A percentile compares a stretch with the other conserved stretches of the same genome.
Evolutionary conservation across 2,888 invertebrate genomes (phyloP).

Genomic region (Papilio demoleus): DNA sequence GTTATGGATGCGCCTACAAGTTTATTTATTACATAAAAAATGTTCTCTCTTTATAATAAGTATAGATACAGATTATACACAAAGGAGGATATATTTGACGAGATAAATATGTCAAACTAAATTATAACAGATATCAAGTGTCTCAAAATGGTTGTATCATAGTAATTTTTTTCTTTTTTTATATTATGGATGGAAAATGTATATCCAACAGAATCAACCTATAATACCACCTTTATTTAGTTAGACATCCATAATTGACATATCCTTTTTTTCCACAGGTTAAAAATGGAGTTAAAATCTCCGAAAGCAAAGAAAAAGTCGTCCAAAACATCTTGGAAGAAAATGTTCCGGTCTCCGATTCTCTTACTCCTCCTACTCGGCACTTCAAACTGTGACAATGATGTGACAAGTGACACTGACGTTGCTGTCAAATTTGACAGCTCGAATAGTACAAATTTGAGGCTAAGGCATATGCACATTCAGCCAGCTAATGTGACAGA

Average conservation of each 20-base stretch:
- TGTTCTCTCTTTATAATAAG: too few species aligned
- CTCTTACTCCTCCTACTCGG: slow-evolving; percentile 61
- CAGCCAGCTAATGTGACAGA: slow-evolving; percentile 53
- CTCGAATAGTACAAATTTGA: slow-evolving; percentile 27
- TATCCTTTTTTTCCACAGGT: slow-evolving; percentile 58
- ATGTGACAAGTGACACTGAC: slow-evolving; percentile 51
- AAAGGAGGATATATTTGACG: too few species aligned
- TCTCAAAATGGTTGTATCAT: too few species aligned
- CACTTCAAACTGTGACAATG: slow-evolving; percentile 71
- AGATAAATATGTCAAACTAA: too few species aligned
- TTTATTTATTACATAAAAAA: too few species aligned
- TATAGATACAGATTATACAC: too few species aligned
- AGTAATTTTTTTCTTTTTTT: too few species aligned
- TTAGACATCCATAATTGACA: neutral
- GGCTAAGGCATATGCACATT: slow-evolving; percentile 54
- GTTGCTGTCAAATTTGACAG: slow-evolving; percentile 30
- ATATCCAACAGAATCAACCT: too few species aligned
- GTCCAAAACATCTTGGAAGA: slow-evolving; percentile 67
- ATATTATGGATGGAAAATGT: too few species aligned
- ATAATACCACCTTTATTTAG: too few species aligned
- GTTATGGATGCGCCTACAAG: too few species aligned
- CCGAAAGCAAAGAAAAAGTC: slow-evolving; percentile 77
- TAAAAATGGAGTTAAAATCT: slow-evolving; percentile 74
- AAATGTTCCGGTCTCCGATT: slow-evolving; percentile 58
- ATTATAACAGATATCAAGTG: too few species aligned